These are phyloP conservation scores for Rhinoraja longicauda DNA, from an alignment of 2,797 vertebrate genomes.

Conservation along the genomic window DNA sequence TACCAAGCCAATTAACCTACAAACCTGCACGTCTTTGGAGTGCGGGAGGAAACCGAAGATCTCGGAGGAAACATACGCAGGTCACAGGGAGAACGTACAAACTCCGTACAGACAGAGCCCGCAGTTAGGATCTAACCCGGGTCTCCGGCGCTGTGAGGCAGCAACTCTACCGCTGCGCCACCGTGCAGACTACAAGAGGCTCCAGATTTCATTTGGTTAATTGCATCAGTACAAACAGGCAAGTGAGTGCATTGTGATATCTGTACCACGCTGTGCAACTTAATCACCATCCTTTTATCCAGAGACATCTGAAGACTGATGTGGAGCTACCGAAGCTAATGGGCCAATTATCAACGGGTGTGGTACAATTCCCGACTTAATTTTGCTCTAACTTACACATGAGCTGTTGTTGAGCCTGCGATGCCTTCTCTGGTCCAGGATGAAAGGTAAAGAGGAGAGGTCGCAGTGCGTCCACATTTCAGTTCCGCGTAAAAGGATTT, in stretches of 20 bases:
- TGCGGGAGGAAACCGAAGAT: too few species aligned
- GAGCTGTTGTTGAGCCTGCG: neutral
- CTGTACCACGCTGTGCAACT: neutral
- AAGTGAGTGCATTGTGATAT: neutral
- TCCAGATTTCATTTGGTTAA: too few species aligned
- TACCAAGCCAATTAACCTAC: too few species aligned
- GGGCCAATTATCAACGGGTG: neutral
- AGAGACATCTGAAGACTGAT: slow-evolving; percentile 2
- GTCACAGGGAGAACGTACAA: too few species aligned
- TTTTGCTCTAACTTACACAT: neutral
- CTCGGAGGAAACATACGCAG: too few species aligned
- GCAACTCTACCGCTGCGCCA: too few species aligned
- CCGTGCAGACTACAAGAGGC: too few species aligned
- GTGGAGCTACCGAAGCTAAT: neutral
- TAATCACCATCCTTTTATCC: neutral
- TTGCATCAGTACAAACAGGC: neutral
- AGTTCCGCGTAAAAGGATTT: neutral
- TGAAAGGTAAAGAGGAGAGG: neutral
- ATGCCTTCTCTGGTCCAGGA: neutral
- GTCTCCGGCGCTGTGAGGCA: too few species aligned
- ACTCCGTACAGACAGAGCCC: too few species aligned
- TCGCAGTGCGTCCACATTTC: neutral
- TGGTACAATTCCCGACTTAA: neutral
- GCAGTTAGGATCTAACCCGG: too few species aligned
- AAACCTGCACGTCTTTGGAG: too few species aligned